phyloP scores from a whole-genome alignment of 2,797 vertebrate genomes.

The Anguilla megastoma region DNA sequence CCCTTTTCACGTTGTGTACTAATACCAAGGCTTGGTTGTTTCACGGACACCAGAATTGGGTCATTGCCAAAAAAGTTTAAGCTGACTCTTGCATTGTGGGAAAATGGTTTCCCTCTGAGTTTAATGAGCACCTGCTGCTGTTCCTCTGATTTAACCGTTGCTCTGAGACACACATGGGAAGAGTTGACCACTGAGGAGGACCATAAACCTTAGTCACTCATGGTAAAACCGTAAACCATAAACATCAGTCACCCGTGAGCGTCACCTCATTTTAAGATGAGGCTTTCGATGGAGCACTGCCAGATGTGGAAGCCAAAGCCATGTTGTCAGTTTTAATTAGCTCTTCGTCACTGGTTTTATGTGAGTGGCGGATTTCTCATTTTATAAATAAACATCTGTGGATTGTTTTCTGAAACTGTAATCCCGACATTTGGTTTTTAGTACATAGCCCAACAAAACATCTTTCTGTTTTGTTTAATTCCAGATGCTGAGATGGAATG shows the following conservation, averaged over 20 bases:
- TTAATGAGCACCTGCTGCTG: slow-evolving; percentile 19
- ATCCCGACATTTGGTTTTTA: slow-evolving; percentile 5
- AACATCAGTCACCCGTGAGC: slow-evolving; percentile 18
- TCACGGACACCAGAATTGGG: not conserved
- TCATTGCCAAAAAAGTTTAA: not conserved
- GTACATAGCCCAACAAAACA: slow-evolving; percentile 10
- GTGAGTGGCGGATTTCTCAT: not conserved
- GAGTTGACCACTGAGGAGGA: slow-evolving; percentile 2
- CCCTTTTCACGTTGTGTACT: not conserved
- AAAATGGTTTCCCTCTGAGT: not conserved
- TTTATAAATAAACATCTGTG: slow-evolving; percentile 14
- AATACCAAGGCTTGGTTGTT: not conserved
- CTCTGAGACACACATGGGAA: slow-evolving; percentile 13
- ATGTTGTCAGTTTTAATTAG: slow-evolving; percentile 15
- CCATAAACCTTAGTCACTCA: slow-evolving; percentile 19
- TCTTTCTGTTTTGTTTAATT: slow-evolving; percentile 19
- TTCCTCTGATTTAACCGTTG: not conserved
- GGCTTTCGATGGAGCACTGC: not conserved
- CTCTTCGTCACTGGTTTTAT: not conserved
- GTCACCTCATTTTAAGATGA: slow-evolving; percentile 16
- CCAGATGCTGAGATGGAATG: slow-evolving; percentile 13
- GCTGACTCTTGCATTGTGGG: not conserved
- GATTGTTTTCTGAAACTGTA: slow-evolving; percentile 26
- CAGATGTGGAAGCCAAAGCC: not conserved
- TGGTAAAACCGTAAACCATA: slow-evolving; percentile 5